These are phyloP conservation scores for Istiophorus platypterus DNA, from an alignment of 2,113 vertebrate genomes.

Conservation along the genomic window DNA sequence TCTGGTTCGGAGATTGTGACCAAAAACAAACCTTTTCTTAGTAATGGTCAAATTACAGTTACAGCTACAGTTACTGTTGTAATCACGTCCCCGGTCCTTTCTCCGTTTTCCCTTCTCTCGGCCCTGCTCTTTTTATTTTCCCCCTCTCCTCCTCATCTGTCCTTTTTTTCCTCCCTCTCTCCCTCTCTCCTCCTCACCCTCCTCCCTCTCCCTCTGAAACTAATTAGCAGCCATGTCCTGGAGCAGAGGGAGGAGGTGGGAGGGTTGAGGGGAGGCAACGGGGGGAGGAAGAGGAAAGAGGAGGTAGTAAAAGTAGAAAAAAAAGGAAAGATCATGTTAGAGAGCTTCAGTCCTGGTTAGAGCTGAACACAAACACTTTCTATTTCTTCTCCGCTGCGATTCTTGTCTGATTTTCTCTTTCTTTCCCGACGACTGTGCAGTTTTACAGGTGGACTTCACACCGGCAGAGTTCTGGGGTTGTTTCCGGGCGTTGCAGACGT, in stretches of 20 bases:
- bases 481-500: no score
- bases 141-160: slow-evolving; percentile 47
- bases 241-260: slow-evolving; percentile 75
- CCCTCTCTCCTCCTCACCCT: background rate
- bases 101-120: slow-evolving; percentile 10
- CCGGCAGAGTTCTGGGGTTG: no score
- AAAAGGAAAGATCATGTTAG: slow-evolving; percentile 50
- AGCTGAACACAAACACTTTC: background rate
- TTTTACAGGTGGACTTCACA: no score
- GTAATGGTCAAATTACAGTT: no score
- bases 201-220: slow-evolving; percentile 76
- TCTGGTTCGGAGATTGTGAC: no score
- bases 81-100: no score
- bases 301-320: slow-evolving; percentile 28
- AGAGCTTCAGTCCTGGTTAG: slow-evolving; percentile 30
- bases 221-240: slow-evolving; percentile 76
- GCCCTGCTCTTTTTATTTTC: slow-evolving; percentile 12
- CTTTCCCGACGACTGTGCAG: background rate
- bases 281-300: slow-evolving; percentile 29
- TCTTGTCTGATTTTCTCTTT: background rate
- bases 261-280: slow-evolving; percentile 47
- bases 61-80: no score
- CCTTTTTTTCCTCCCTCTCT: slow-evolving; percentile 69
- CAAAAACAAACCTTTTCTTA: no score
- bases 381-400: background rate